Conservation (phyloP, 2,888 invertebrate species). For the Blera fallax region DNA sequence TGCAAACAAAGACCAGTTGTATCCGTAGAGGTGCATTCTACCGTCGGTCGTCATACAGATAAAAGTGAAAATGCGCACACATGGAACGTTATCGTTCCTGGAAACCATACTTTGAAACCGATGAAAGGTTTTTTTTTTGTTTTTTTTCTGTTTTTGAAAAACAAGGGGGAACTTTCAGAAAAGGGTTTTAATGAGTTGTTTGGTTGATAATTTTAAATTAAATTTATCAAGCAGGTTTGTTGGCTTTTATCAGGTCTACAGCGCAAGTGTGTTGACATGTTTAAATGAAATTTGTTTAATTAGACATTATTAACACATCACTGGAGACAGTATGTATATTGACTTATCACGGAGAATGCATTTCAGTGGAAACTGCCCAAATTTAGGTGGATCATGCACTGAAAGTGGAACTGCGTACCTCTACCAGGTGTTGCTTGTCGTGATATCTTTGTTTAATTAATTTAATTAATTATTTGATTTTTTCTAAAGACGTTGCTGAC, state of each 20-base stretch:
- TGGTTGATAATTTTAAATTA: constrained; percentile 21
- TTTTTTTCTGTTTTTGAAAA: too few species aligned
- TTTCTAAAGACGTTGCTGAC: not conserved
- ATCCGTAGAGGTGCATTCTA: not conserved
- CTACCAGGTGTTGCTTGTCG: not conserved
- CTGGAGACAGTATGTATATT: constrained; percentile 1
- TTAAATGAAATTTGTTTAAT: constrained; percentile 39
- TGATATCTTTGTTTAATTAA: not conserved
- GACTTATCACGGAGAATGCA: constrained; percentile 10
- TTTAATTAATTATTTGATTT: not conserved
- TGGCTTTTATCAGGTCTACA: not conserved
- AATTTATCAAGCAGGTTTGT: constrained; percentile 10
- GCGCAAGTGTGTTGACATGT: constrained; percentile 1
- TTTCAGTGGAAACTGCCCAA: not conserved
- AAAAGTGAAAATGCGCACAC: constrained; percentile 65
- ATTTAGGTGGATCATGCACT: not conserved
- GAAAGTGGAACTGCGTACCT: not conserved
- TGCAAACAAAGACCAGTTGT: constrained; percentile 15
- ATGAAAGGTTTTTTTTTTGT: not conserved
- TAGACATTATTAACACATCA: constrained; percentile 33
- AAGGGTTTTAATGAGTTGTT: constrained; percentile 20
- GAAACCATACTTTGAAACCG: constrained; percentile 31
- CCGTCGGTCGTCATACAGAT: constrained; percentile 3
- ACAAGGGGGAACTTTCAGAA: not conserved
- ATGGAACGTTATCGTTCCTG: constrained; percentile 48